A percentile compares a stretch with the other conserved stretches of the same genome.
These are phyloP conservation scores for Beroe forskalii DNA, from an alignment of 37 sponge, comb jelly and placozoan genomes.

Conservation along the genomic window DNA sequence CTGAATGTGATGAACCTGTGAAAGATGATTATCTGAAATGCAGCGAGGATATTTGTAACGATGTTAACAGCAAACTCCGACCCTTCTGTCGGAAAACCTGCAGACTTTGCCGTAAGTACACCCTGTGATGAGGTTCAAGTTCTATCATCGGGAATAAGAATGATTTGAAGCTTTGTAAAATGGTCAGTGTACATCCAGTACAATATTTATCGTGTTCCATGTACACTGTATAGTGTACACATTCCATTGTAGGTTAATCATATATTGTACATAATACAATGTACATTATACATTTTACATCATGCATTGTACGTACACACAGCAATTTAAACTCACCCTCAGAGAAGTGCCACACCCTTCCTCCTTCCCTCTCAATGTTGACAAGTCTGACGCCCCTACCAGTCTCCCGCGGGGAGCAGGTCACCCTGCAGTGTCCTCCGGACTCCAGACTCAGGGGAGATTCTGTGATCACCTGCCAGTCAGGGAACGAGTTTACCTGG, in stretches of 20 bases:
- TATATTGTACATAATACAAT: too few relatives aligned
- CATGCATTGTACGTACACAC: too few relatives aligned
- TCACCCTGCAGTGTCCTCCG: not conserved
- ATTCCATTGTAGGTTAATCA: too few relatives aligned
- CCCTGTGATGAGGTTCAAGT: too few relatives aligned
- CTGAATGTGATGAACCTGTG: not conserved
- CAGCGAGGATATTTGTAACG: not conserved
- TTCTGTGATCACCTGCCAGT: not conserved
- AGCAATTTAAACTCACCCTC: not conserved
- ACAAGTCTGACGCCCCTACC: not conserved
- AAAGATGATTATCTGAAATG: not conserved
- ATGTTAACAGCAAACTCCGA: not conserved
- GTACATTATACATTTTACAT: too few relatives aligned
- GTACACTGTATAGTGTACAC: too few relatives aligned
- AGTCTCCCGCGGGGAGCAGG: not conserved
- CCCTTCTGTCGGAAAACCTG: not conserved
- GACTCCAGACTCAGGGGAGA: not conserved
- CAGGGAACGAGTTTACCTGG: not conserved
- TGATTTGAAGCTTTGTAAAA: too few relatives aligned
- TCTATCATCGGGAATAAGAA: too few relatives aligned
- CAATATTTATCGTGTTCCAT: too few relatives aligned
- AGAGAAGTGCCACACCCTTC: not conserved
- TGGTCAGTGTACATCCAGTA: too few relatives aligned
- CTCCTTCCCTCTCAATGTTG: not conserved
- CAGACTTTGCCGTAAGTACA: not conserved